Evolutionary conservation across 2,113 vertebrate species (phyloP).

Genomic region (Sapajus apella): DNA sequence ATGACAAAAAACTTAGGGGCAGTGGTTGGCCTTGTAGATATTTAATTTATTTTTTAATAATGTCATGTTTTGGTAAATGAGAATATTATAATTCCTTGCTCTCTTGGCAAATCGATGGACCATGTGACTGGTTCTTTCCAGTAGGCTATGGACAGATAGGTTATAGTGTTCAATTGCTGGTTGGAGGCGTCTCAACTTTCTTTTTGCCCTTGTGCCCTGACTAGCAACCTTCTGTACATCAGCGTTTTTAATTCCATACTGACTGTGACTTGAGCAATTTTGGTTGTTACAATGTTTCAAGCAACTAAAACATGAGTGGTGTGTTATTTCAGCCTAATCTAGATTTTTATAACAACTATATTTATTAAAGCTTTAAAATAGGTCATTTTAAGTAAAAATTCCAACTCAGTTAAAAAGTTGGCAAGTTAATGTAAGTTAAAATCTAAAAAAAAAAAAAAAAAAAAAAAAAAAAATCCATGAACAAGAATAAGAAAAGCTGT

Average conservation of each 20-base stretch:
- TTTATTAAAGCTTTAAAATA: neutral
- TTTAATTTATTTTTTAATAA: neutral
- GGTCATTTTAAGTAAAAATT: neutral
- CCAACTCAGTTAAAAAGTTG: neutral
- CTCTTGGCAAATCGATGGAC: neutral
- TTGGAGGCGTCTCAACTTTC: neutral
- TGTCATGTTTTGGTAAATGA: neutral
- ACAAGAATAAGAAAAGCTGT: neutral
- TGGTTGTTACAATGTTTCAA: neutral
- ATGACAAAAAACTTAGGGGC: neutral
- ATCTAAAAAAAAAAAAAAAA: neutral
- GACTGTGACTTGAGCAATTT: neutral
- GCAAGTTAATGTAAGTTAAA: slow-evolving; percentile 4
- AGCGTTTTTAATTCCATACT: neutral
- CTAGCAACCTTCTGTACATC: neutral
- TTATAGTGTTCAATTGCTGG: neutral
- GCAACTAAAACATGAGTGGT: neutral
- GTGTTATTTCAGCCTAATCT: neutral
- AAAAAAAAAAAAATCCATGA: neutral
- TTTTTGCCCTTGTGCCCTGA: neutral
- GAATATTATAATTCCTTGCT: neutral
- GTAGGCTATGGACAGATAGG: neutral
- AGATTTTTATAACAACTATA: neutral
- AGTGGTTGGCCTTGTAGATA: neutral
- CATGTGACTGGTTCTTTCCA: neutral